Conservation (phyloP, 2,888 invertebrate species). For the Ashinkailepas kermadecensis region DNA sequence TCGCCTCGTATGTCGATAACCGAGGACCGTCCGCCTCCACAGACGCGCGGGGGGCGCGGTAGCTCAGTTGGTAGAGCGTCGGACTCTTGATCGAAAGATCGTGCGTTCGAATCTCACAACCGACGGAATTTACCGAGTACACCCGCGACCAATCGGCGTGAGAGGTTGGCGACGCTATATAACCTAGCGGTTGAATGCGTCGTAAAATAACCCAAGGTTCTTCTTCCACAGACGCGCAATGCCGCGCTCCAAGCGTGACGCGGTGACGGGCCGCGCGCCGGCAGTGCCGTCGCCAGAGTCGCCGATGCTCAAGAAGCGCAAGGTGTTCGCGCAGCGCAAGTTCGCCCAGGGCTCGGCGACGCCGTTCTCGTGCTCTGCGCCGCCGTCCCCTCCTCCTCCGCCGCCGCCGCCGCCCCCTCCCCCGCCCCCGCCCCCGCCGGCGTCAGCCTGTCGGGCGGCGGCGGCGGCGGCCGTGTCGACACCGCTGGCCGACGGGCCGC, state of each 20-base stretch:
- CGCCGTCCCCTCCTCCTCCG: slow-evolving; percentile 34
- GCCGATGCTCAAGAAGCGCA: not conserved
- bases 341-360: slow-evolving; percentile 62
- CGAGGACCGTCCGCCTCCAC: no score
- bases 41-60: no score
- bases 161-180: no score
- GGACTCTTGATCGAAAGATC: no score
- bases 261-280: not conserved
- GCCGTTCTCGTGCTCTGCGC: slow-evolving; percentile 28
- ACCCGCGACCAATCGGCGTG: no score
- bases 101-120: no score
- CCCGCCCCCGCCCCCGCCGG: not conserved
- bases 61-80: no score
- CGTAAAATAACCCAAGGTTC: no score
- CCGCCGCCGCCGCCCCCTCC: slow-evolving; percentile 24
- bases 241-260: slow-evolving; percentile 17
- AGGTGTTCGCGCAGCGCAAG: slow-evolving; percentile 61
- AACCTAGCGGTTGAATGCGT: no score
- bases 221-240: not conserved
- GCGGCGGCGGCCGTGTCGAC: slow-evolving; percentile 24
- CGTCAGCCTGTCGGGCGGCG: slow-evolving; percentile 15
- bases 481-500: slow-evolving; percentile 39
- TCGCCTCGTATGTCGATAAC: no score
- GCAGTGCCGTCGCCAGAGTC: not conserved
- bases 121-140: no score